Base-by-base conservation (phyloP, 1,140 invertebrate species). In the Diorhabda elongata region DNA sequence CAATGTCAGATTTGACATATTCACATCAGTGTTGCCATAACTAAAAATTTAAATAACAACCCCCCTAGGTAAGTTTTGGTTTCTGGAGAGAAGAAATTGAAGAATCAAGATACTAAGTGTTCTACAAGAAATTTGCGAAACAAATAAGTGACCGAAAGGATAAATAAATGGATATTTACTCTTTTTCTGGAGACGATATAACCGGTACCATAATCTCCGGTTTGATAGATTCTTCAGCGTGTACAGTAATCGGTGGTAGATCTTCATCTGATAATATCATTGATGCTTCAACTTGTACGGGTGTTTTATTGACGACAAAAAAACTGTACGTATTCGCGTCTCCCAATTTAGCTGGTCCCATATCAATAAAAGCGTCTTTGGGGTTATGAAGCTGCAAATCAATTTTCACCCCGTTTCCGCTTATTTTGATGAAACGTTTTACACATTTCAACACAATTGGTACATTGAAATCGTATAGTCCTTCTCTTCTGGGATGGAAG, bases 331-430 rank as follows among this genome's bases (percentile, higher is more conserved):
- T 75, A 1, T 67, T 65, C 3, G 61, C 68, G 64, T 78, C 78
- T 5, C 78, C 77, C 0, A 79, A 58, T 4, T 73, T 26, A 6
- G 82, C 58, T 6, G 74, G 73, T 3, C 81, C 82, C 26, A 84
- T 76, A 68, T 83, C 73, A n/a, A 83, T 69, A 6, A 78, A 77
- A 71, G 80, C 82, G 61, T 84, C 77, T 5, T 73, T 69, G 4
- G 76, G 70, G 64, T 83, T 79, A 5, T 73, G 72, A 11, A 84
- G 65, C 47, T 70, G 70, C 5, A 84, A 70, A 78, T 82, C 66
- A 2, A 76, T 73, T 0, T 67, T 43, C 26, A 82, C 81, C 41
- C 81, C 82, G 77, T 83, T 78, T 41, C 83, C 83, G 4, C 26
- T 72, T 59, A 84, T 76, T 56, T 62, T 73, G 59, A 84, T 70